Base-by-base conservation (phyloP, 2,888 invertebrate genomes). In the Leptopterna dolabrata region DNA sequence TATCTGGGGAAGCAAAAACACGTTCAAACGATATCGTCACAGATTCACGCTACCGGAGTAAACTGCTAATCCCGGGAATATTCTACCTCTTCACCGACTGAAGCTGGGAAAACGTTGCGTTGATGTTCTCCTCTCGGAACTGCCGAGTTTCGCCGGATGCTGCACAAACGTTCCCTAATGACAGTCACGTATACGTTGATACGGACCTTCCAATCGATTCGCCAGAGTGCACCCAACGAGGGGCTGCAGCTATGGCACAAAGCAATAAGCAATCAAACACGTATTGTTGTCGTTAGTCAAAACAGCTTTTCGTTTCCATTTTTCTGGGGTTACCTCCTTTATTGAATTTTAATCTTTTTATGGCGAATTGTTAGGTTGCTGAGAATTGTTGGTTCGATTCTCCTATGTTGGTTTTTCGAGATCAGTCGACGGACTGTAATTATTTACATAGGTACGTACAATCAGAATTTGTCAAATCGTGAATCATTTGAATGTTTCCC, bases 201-300 rank as follows among this genome's bases (percentile, higher is more conserved):
- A 36, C 41, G 73, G 36, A 36, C 41, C 73, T 73, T 73, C 73
- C 73, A 24, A 41, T 73, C 73, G 73, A 73, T 73, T 73, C 19
- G 73, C 73, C n/a, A 41, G 36, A 41, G 36, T 36, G 36, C 41
- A 41, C 41, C 73, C 30, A 19, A 27, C 36, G 73, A 41, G 41
- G 36, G 36, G 73, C n/a, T 41, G 73, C 73, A 73, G 73, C 41
- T 16, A 16, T 45, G 41, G 78, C 78, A 27, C 78, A 78, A 43
- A 78, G 47, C 78, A 16, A 78, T 78, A 78, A 78, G 47, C 81
- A 81, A 81, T 81, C 81, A 81, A 81, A 81, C 51, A 81, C 81
- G 47, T 81, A 51, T 51, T 81, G 81, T 81, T 81, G 51, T 55
- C 81, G 81, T 81, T 81, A 55, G 81, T 81, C 81, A 55, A 81